A percentile compares a stretch with the other conserved stretches of the same genome.
These are phyloP conservation scores for Erpobdella octoculata DNA, from an alignment of 2,888 invertebrate genomes.

Conservation along the genomic window DNA sequence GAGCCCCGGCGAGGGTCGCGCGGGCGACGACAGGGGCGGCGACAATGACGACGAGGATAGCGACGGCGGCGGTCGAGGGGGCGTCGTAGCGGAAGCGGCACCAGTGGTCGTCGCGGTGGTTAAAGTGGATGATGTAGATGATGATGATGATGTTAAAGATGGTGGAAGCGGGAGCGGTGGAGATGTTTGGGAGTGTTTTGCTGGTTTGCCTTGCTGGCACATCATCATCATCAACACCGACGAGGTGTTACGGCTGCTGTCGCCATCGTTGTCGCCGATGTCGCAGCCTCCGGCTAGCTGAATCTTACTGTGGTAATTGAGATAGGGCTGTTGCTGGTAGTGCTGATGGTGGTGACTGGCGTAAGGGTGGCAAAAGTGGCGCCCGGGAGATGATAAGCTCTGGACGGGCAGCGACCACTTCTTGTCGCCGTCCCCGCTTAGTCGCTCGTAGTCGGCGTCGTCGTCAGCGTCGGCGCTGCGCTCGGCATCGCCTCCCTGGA, in stretches of 20 bases:
- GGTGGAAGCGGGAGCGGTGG: neutral
- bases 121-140: neutral
- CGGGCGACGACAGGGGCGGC: neutral
- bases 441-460: too few species aligned
- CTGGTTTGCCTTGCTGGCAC: neutral
- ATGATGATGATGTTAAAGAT: neutral
- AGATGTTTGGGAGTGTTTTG: neutral
- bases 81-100: neutral
- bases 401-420: too few species aligned
- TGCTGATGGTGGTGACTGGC: neutral
- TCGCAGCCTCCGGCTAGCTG: neutral
- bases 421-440: too few species aligned
- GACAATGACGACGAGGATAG: neutral
- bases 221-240: slow-evolving; percentile 16
- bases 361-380: neutral
- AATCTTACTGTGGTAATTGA: neutral
- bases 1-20: neutral
- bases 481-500: too few species aligned
- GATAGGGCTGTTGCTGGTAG: neutral
- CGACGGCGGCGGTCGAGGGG: neutral
- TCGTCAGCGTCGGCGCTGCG: too few species aligned
- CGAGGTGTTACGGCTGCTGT: neutral
- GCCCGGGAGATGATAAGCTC: neutral
- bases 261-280: neutral
- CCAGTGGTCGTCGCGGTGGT: neutral